Evolutionary conservation across 2,113 vertebrate genomes (phyloP), one percentile per base, ranked within the genome.

Genomic region (Terrapene triunguis): DNA sequence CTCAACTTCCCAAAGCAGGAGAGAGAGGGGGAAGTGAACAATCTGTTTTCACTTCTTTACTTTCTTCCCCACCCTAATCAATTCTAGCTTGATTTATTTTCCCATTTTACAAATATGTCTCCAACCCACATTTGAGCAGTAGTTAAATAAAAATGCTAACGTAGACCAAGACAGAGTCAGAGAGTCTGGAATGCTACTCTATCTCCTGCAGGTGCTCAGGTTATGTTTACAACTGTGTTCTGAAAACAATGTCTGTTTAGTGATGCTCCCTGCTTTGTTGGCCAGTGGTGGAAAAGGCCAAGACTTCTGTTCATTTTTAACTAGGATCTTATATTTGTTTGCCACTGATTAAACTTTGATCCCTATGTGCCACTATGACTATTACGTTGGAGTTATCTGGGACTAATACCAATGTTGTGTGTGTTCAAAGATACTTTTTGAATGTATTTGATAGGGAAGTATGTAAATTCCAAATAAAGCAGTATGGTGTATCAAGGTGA

Each of bases 361-460:
- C 84, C 92, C 85, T 95, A 96, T 91, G 92, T 96, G 82, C 92
- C 95, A 97, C 90, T 97, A 96, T 87, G 50, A 96, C 83, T 97
- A 88, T 93, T 90, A 80, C 55, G 85, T 89, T 98, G 97, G 96
- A 97, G 95, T 95, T 97, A 97, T 91, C 89, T 96, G 91, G 97
- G 94, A 95, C 95, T 96, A 95, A 97, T 98, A 87, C 97, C 95
- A 95, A 92, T 97, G 92, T 98, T 91, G 95, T 97, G 96, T 98
- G 96, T 19, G 97, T 96, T 97, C 96, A 96, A 95, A 95, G 97
- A 94, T 96, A 96, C 96, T 97, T 97, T 98, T 95, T 98, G 97
- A 96, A 97, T 98, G 98, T 98, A 97, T 95, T 96, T 94, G 98
- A 93, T 97, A 89, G 74, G 96, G 96, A 93, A 95, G 90, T 98